Evolutionary conservation across 2,113 vertebrate genomes (phyloP).

Genomic region (Cricetomys ansorgei): DNA sequence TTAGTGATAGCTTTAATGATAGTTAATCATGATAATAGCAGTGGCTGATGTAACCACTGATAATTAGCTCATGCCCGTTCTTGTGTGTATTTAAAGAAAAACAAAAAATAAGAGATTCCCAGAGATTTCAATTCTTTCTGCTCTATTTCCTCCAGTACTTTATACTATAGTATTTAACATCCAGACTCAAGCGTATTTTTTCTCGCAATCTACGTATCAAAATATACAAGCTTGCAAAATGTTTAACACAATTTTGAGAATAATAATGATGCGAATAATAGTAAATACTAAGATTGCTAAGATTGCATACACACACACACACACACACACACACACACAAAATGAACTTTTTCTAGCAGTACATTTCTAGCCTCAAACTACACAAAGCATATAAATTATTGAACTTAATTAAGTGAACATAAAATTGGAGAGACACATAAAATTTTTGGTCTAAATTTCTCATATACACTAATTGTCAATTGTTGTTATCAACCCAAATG

Average conservation of each 20-base stretch:
- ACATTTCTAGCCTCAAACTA: background rate
- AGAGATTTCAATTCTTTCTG: conserved; percentile 65
- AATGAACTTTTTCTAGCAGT: background rate
- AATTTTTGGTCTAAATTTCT: background rate
- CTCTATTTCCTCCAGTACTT: conserved; percentile 56
- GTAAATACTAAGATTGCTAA: background rate
- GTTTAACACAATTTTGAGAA: background rate
- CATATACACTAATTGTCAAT: background rate
- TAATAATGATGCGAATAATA: background rate
- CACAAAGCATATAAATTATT: background rate
- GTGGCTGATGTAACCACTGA: conserved; percentile 66
- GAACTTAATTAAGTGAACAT: background rate
- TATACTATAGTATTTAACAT: conserved; percentile 20
- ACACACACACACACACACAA: background rate
- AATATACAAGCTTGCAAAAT: background rate
- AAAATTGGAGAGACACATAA: background rate
- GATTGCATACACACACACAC: no score
- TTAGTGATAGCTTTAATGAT: conserved; percentile 78
- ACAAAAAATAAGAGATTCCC: conserved; percentile 31
- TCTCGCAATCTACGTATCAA: background rate
- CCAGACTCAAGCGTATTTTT: background rate
- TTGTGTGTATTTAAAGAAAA: conserved; percentile 69
- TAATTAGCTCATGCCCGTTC: conserved; percentile 72
- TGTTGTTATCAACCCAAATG: background rate
- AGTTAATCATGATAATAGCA: conserved; percentile 81